Evolutionary conservation across 2,113 vertebrate species (phyloP).

Genomic region (Notiomystis cincta): DNA sequence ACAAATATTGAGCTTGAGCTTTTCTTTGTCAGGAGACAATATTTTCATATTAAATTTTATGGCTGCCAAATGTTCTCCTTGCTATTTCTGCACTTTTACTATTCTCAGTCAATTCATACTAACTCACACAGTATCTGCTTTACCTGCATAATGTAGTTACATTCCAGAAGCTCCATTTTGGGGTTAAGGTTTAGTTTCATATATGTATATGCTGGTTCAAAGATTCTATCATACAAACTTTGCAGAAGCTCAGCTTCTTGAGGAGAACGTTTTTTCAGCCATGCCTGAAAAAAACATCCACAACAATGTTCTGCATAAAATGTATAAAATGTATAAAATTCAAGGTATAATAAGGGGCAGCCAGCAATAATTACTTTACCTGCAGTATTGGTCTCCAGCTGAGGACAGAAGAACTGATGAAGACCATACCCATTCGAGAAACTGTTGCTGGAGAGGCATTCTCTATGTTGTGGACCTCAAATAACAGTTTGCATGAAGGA

Average conservation of each 20-base stretch:
- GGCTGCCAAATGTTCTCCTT: neutral
- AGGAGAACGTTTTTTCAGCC: conserved; percentile 76
- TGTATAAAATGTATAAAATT: too few species aligned
- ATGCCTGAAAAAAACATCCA: conserved; percentile 72
- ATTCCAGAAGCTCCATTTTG: conserved; percentile 80
- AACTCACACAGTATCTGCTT: neutral
- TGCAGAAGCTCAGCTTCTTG: conserved; percentile 73
- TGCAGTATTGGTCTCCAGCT: conserved; percentile 76
- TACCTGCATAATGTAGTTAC: conserved; percentile 79
- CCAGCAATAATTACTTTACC: conserved; percentile 23
- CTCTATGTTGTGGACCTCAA: conserved; percentile 80
- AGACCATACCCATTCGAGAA: conserved; percentile 81
- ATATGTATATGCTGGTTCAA: conserved; percentile 67
- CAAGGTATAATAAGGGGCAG: neutral
- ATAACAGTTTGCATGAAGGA: conserved; percentile 74
- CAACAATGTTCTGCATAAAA: neutral
- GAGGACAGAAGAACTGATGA: conserved; percentile 77
- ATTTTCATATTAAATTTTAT: neutral
- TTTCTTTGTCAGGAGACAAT: neutral
- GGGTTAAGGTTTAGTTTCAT: conserved; percentile 74
- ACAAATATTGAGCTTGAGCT: neutral
- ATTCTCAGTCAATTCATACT: neutral
- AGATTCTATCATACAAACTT: conserved; percentile 72
- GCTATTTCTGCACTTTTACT: neutral
- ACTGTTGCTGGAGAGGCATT: conserved; percentile 79